A percentile compares a stretch with the other conserved stretches of the same genome.
phyloP scores from a whole-genome alignment of 1,140 invertebrate genomes.

The Macrobrachium nipponense region DNA sequence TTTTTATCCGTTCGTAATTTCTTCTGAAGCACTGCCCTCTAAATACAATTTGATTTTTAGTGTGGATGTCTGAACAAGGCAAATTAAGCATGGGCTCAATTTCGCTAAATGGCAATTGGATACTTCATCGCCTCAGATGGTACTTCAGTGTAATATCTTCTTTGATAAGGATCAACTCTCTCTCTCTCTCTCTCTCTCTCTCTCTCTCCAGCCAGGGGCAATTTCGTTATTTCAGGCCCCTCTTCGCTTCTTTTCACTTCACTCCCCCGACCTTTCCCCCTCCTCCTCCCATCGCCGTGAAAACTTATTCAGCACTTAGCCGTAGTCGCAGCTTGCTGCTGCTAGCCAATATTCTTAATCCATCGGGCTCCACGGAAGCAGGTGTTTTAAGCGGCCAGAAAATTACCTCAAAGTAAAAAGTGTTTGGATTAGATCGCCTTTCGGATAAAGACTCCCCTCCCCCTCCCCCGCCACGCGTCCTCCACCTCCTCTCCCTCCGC shows the following conservation, averaged over 20 bases:
- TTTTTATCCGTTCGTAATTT: too few relatives aligned
- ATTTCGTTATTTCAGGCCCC: not conserved
- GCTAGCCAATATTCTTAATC: conserved; percentile 40
- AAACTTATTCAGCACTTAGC: not conserved
- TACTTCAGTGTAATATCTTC: too few relatives aligned
- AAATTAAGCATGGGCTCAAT: too few relatives aligned
- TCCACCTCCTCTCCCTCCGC: not conserved
- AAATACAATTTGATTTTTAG: too few relatives aligned
- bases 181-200: conserved; percentile 11
- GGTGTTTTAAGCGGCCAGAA: conserved; percentile 46
- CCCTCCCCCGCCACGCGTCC: not conserved
- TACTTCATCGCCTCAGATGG: too few relatives aligned
- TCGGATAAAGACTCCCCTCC: conserved; percentile 27
- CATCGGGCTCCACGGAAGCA: conserved; percentile 35
- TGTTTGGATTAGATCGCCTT: conserved; percentile 53
- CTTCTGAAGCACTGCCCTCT: too few relatives aligned
- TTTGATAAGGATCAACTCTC: not conserved
- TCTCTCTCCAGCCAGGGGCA: not conserved
- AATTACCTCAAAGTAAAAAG: conserved; percentile 52
- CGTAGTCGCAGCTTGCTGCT: not conserved
- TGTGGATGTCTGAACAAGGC: too few relatives aligned
- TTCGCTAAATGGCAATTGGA: too few relatives aligned
- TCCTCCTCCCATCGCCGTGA: not conserved
- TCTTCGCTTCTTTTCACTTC: not conserved
- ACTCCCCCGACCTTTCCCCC: not conserved